phyloP scores from a whole-genome alignment of 1,140 invertebrate species.

The Lepidurus couesii region DNA sequence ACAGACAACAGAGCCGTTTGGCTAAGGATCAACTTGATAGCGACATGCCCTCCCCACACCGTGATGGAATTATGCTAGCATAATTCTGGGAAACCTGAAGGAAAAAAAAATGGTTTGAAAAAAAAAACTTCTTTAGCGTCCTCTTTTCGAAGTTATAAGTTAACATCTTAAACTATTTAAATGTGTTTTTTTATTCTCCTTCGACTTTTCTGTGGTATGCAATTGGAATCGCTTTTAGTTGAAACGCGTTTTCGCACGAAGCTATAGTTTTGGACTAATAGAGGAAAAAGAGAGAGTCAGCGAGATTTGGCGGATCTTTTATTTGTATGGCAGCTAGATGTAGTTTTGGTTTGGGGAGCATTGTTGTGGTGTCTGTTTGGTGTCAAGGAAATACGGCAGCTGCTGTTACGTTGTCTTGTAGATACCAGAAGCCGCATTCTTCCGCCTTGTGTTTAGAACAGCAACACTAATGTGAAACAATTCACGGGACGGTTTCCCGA shows the following conservation, averaged over 20 bases:
- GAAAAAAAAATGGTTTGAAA: not conserved
- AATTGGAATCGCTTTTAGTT: too few species aligned
- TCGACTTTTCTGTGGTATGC: too few species aligned
- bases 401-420: constrained; percentile 8
- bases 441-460: constrained; percentile 7
- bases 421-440: constrained; percentile 2
- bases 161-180: too few species aligned
- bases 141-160: too few species aligned
- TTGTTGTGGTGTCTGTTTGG: constrained; percentile 21
- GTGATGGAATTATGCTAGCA: constrained; percentile 8
- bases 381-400: constrained; percentile 13
- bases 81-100: not conserved
- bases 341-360: not conserved
- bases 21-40: constrained; percentile 18
- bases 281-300: too few species aligned
- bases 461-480: constrained; percentile 10
- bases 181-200: too few species aligned
- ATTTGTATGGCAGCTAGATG: too few species aligned
- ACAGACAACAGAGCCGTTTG: constrained; percentile 17
- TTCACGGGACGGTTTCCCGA: constrained; percentile 13
- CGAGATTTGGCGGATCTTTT: too few species aligned
- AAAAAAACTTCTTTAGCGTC: too few species aligned
- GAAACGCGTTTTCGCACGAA: too few species aligned
- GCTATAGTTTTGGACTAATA: too few species aligned
- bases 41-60: not conserved